phyloP scores from a whole-genome alignment of 1,140 invertebrate genomes.

The Pissodes strobi region DNA sequence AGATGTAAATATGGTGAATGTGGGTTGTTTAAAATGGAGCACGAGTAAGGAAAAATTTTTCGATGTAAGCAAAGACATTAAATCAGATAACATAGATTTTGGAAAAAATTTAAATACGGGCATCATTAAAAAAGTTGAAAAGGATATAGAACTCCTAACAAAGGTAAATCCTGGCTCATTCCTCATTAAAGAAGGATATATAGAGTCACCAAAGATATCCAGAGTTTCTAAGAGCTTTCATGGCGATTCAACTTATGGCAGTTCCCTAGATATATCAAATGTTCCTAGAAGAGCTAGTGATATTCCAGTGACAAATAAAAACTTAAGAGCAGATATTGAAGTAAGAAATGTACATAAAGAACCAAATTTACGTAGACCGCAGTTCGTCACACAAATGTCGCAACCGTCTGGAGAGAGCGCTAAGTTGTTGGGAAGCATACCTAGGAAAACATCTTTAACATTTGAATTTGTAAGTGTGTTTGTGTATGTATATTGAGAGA shows the following conservation, averaged over 20 bases:
- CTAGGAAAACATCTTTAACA: constrained; percentile 35
- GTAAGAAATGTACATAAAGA: not conserved
- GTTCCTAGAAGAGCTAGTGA: constrained; percentile 51
- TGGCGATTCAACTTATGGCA: constrained; percentile 48
- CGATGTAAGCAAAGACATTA: constrained; percentile 34
- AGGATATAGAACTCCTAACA: constrained; percentile 22
- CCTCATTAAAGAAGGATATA: constrained; percentile 57
- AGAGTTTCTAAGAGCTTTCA: constrained; percentile 58
- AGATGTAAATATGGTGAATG: constrained; percentile 25
- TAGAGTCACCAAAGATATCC: constrained; percentile 57
- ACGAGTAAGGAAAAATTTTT: constrained; percentile 51
- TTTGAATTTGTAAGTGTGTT: constrained; percentile 31
- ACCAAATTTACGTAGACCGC: constrained; percentile 29
- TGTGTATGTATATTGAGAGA: too few species aligned
- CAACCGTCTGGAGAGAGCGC: constrained; percentile 26
- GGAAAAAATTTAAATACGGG: constrained; percentile 38
- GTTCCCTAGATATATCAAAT: constrained; percentile 35
- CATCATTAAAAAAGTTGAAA: constrained; percentile 36
- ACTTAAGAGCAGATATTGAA: not conserved
- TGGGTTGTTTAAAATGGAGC: constrained; percentile 47
- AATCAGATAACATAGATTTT: constrained; percentile 39
- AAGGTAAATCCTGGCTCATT: constrained; percentile 52
- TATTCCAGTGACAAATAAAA: constrained; percentile 25
- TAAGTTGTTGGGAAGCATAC: not conserved
- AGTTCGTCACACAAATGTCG: constrained; percentile 33